Percentiles rank a stretch among this genome's conserved stretches.
Conservation (phyloP, 2,888 invertebrate species). For the Ectemnius cavifrons region DNA sequence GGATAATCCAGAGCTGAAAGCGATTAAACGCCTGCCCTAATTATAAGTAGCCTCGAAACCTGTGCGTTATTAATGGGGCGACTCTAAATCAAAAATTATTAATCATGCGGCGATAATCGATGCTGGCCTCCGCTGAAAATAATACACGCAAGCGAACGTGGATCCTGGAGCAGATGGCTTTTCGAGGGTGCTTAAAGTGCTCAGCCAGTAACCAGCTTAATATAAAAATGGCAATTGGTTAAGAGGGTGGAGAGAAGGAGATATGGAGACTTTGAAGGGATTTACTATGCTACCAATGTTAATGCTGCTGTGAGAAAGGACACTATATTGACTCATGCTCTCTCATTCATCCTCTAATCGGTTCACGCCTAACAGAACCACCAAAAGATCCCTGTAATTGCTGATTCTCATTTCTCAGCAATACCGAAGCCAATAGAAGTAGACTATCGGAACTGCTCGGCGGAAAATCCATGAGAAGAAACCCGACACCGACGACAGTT, state of each 20-base stretch:
- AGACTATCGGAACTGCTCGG: background rate
- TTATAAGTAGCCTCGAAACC: background rate
- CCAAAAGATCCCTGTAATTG: background rate
- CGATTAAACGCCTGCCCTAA: constrained; percentile 28
- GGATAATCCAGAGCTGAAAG: constrained; percentile 31
- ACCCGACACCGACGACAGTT: no score
- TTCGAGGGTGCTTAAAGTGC: no score
- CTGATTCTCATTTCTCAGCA: background rate
- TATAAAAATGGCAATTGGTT: constrained; percentile 3
- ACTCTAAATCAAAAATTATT: background rate
- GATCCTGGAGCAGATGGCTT: background rate
- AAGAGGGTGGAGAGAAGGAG: background rate
- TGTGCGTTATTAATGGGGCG: background rate
- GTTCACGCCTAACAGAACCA: background rate
- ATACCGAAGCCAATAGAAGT: background rate
- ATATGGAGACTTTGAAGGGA: constrained; percentile 5
- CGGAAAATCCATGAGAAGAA: no score
- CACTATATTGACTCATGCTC: constrained; percentile 13
- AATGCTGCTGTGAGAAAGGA: constrained; percentile 21
- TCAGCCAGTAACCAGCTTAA: constrained; percentile 17
- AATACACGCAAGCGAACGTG: background rate
- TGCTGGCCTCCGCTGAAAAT: background rate
- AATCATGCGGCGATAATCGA: constrained; percentile 3
- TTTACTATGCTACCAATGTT: constrained; percentile 20
- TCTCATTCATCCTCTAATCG: background rate